Base-by-base conservation (phyloP, 2,797 vertebrate genomes). In the Chelidonichthys spinosus region DNA sequence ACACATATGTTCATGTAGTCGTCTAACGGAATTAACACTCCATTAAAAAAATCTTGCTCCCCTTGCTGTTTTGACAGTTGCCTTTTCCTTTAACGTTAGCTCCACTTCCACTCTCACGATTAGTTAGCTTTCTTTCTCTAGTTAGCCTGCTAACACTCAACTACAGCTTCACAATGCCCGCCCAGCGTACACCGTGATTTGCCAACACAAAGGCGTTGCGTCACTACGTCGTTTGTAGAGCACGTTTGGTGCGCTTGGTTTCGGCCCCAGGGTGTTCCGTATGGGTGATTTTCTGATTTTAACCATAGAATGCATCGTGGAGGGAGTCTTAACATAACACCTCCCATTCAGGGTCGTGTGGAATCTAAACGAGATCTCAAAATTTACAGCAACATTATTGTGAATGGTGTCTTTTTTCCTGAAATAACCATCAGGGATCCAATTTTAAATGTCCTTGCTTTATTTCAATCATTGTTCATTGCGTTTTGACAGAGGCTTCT, bases 111-210 rank as follows among this genome's bases (percentile, higher is more conserved):
- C 92, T 93, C 90, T 90, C 90, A 89, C 92, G 91, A 90, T 92
- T 92, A 87, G 92, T 91, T 92, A 92, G 92, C 91, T 91, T 93
- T 93, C 93, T 94, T 93, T 93, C 92, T 93, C 91, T 90, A 90
- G 92, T 93, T 93, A 93, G 90, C 91, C 90, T 91, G 93, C 93
- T 93, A 94, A 89, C 90, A 78, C 84, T 85, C 88, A 90, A 88
- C 93, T 89, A 83, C 87, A 82, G 92, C 92, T 90, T 84, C 81
- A 86, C 87, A 89, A 90, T 81, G 81, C 93, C 94, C 93, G 91
- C 92, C 93, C 91, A 85, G 71, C 85, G 81, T 76, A 6, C 62
- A 3, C 72, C 74, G 43, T 89, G 91, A 93, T 93, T 93, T 86
- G 94, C 69, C 86, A 61, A 87, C 72, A 87, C 71, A 83, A 83